Percentiles rank a stretch among this genome's conserved stretches.
phyloP scores from a whole-genome alignment of 2,113 vertebrate genomes.

The Myiopsitta monachus region DNA sequence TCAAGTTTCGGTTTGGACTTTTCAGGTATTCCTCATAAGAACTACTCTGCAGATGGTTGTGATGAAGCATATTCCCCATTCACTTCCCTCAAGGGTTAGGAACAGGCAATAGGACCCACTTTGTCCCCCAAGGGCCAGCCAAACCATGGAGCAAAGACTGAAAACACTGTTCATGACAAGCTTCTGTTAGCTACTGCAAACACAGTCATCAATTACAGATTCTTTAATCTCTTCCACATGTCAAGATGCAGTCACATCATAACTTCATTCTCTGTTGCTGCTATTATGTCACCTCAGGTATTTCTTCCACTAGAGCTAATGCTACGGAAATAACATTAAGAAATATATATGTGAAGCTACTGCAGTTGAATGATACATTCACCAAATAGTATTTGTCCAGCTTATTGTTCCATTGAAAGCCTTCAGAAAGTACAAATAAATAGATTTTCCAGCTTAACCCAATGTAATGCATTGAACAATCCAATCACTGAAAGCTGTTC shows the following conservation, averaged over 20 bases:
- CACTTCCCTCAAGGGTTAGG: background rate
- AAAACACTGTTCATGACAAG: background rate
- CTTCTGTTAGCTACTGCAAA: background rate
- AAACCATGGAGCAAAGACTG: background rate
- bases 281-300: background rate
- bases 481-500: background rate
- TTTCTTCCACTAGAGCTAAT: background rate
- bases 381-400: background rate
- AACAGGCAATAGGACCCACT: background rate
- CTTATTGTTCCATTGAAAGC: background rate
- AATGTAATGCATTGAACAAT: background rate
- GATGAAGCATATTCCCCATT: background rate
- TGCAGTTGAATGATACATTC: background rate
- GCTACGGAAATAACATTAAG: background rate
- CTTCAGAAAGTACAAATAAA: background rate
- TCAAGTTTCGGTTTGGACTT: background rate
- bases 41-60: background rate
- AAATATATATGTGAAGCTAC: background rate
- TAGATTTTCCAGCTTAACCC: background rate
- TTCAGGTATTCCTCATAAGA: background rate
- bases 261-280: background rate
- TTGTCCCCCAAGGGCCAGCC: background rate
- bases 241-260: background rate
- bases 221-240: background rate
- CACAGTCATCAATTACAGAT: background rate